Conservation (phyloP, 2,888 invertebrate genomes). For the Lordiphosa fenestrarum region DNA sequence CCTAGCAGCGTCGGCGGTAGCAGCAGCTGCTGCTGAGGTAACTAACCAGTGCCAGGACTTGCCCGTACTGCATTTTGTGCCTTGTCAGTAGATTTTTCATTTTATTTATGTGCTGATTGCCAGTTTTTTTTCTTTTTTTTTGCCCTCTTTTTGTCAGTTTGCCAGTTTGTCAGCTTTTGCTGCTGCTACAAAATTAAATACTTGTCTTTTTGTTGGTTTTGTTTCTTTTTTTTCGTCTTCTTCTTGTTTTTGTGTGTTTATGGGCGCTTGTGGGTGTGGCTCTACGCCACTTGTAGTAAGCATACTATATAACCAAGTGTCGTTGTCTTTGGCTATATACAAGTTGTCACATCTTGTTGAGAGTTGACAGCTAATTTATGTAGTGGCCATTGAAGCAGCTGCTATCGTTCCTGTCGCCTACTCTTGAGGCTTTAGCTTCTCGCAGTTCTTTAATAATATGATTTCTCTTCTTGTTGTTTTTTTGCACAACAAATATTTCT, state of each 20-base stretch:
- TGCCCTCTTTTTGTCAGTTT: conserved; percentile 27
- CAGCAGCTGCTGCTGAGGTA: conserved; percentile 40
- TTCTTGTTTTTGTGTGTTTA: conserved; percentile 43
- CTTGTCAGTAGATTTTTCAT: conserved; percentile 73
- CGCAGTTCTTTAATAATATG: conserved; percentile 54
- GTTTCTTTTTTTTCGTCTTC: conserved; percentile 12
- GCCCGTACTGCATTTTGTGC: conserved; percentile 61
- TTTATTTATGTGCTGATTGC: conserved; percentile 71
- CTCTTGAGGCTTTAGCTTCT: conserved; percentile 24
- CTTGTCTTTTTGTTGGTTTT: conserved; percentile 47
- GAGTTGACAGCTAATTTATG: conserved; percentile 76
- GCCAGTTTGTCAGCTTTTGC: conserved; percentile 54
- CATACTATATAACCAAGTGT: conserved; percentile 29
- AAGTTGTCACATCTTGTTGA: conserved; percentile 55
- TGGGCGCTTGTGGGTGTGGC: conserved; percentile 37
- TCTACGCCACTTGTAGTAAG: conserved; percentile 3
- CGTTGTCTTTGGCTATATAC: conserved; percentile 37
- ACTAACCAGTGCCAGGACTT: conserved; percentile 28
- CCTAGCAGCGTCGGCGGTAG: conserved; percentile 12
- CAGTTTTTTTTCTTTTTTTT: conserved; percentile 21
- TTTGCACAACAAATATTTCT: conserved; percentile 57
- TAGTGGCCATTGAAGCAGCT: conserved; percentile 69
- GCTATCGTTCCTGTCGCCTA: conserved; percentile 22
- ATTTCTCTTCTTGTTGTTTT: conserved; percentile 8
- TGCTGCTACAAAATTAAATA: conserved; percentile 72